These are phyloP conservation scores for Lysandra bellargus DNA, from an alignment of 2,888 invertebrate species.

Conservation along the genomic window DNA sequence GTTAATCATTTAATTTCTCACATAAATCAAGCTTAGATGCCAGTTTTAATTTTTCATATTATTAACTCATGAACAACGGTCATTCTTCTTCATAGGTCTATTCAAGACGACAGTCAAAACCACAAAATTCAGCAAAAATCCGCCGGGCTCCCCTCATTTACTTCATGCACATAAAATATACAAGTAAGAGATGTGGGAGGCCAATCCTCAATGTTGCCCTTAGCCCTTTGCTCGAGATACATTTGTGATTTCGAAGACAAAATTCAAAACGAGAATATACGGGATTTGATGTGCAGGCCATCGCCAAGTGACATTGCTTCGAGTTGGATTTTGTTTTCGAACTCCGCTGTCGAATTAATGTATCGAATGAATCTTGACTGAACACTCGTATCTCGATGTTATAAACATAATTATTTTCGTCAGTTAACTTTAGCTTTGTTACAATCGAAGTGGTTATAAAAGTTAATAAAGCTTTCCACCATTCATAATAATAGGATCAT, in stretches of 20 bases:
- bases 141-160: conserved; percentile 74
- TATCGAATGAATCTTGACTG: neutral
- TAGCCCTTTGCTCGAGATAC: conserved; percentile 34
- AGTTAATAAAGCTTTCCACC: neutral
- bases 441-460: neutral
- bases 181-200: conserved; percentile 65
- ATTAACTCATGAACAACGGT: conserved; percentile 43
- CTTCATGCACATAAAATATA: conserved; percentile 76
- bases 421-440: neutral
- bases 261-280: neutral
- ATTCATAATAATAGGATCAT: neutral
- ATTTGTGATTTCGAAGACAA: neutral
- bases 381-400: conserved; percentile 48
- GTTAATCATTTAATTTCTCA: conserved; percentile 18
- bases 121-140: conserved; percentile 73
- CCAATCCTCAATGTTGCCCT: conserved; percentile 53
- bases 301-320: neutral
- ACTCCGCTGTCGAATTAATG: neutral
- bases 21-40: conserved; percentile 9
- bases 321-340: neutral
- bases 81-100: conserved; percentile 73
- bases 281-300: neutral
- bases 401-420: conserved; percentile 22
- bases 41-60: conserved; percentile 34
- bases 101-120: conserved; percentile 66